Base-by-base conservation (phyloP, 2,113 vertebrate genomes). In the Oncorhynchus mykiss region DNA sequence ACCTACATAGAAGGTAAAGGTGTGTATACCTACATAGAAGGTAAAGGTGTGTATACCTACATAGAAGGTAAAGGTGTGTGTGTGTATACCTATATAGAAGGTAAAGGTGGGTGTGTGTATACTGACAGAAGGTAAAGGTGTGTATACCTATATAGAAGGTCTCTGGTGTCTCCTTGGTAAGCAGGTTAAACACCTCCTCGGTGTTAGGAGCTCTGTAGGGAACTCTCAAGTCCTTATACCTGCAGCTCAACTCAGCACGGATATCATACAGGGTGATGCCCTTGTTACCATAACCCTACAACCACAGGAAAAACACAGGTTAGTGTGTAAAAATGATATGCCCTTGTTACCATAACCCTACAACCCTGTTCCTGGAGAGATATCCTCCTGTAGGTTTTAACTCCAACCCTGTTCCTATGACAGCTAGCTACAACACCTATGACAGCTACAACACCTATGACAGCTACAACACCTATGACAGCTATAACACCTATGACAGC, bases 341-440 rank as follows among this genome's bases (percentile, higher is more conserved):
- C 98, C 97, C 79, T 99, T 99, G 93, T 99, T 98, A 48, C 98
- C 98, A 0, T 99, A 99, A 77, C 98, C 97, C 97, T 99, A 83
- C 18, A 60, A 34, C 27, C 27, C 29, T 31, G 1, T 31, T 31
- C 29, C 29, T 31, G 29, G 29, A 31, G 29, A 31, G 4, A 4
- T 5, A 1, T 0, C 29, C 29, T 5, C 29, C 29, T 31, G 29
- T 31, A 31, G 29, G 29, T 5, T 29, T 29, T 31, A 5, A 5
- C 29, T 31, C 29, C 29, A 31, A 31, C 29, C 29, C 29, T 31
- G 29, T 31, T 31, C 29, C 29, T 0, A 27, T 27, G 3, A 27
- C 3, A 27, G 0, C 27, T 27, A 27, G 3, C 27, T 27, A 27
- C 3, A 3, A 27, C 27, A 3, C 27, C 27, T 0, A 27, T 27